These are phyloP conservation scores for Marcusenius ussheri DNA, from an alignment of 2,113 vertebrate genomes.

Conservation along the genomic window DNA sequence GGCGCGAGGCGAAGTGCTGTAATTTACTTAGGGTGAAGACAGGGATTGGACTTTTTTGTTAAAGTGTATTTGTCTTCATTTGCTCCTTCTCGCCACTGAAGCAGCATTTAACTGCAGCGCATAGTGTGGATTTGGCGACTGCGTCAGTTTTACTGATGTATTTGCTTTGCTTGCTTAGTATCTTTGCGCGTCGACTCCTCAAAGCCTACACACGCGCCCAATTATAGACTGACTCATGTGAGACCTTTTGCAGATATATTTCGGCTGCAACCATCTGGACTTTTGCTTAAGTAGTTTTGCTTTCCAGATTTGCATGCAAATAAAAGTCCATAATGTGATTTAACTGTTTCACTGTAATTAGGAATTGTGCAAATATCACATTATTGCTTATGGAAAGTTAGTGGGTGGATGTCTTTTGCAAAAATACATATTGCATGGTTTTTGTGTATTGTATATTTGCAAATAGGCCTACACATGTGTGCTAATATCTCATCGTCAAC, in stretches of 20 bases:
- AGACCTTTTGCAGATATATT: background rate
- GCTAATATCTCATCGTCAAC: background rate
- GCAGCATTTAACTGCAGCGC: background rate
- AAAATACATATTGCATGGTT: background rate
- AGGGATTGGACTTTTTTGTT: background rate
- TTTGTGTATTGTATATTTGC: background rate
- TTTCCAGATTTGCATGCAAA: background rate
- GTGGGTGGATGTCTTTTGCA: background rate
- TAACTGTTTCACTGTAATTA: background rate
- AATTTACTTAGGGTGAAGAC: background rate
- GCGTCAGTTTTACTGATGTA: background rate
- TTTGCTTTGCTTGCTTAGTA: background rate
- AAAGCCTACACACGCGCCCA: background rate
- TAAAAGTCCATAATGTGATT: background rate
- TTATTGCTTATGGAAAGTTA: background rate
- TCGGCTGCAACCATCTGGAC: background rate
- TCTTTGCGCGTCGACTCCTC: background rate
- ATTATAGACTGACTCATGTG: background rate
- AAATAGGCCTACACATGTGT: background rate
- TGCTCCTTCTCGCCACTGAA: background rate
- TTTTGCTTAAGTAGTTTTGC: background rate
- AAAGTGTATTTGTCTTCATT: background rate
- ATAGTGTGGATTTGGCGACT: background rate
- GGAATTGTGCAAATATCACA: background rate
- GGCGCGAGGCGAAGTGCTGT: background rate